Base-by-base conservation (phyloP, 2,113 vertebrate genomes). In the Nymphicus hollandicus region DNA sequence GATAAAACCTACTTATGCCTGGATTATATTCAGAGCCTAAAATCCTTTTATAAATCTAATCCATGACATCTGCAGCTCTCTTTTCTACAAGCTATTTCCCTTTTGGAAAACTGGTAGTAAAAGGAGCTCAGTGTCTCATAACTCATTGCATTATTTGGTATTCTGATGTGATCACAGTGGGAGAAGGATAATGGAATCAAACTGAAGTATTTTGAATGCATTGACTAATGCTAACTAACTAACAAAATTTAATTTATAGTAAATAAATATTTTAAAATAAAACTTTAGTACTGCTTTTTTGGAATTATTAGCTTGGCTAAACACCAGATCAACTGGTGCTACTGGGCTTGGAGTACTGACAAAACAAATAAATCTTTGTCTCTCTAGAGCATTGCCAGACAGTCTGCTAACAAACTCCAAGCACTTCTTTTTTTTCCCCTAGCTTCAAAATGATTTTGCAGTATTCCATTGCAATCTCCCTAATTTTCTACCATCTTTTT, bases 21-120 rank as follows among this genome's bases (percentile, higher is more conserved):
- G 47, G 76, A 90, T 88, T 85, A 79, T 79, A 83, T 91, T 93
- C 70, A 90, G 52, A 85, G 28, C 43, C 53, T 64, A 74, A 94
- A 94, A 90, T 90, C 43, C 61, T 3, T 49, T 93, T 88, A 88
- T 60, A 81, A 58, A 88, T 46, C n/a, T 76, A 93, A 91, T 69
- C 68, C 80, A 65, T 89, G 68, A 66, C 68, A 81, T 91, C 44
- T 64, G 86, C 35, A 61, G 11, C 13, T 72, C 25, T 55, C 6
- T 73, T 72, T 88, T 81, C 33, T 90, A 14, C 50, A 61, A 86
- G 24, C 9, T 35, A 25, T 39, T 80, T 58, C 9, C 10, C 25
- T 3, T 0, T 35, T 63, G 20, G 50, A 71, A 93, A 79, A 27
- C 12, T 39, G 37, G 4, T 19, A 73, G 18, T 56, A 74, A 70